Base-by-base conservation (phyloP, 1,140 invertebrate genomes). In the Apocrypta bakeri region DNA sequence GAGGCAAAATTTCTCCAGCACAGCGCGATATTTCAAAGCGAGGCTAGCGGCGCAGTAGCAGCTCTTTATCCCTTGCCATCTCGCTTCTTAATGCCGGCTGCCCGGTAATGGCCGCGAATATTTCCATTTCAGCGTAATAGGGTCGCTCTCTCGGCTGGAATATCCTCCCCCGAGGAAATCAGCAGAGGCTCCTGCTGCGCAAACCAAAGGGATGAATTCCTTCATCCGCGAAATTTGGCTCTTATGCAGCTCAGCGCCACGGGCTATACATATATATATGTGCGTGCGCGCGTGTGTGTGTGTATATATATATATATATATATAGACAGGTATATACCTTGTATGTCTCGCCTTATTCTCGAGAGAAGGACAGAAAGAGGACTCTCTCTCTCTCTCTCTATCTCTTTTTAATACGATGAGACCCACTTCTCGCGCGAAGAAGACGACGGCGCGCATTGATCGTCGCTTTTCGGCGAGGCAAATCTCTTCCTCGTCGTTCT, bases 151-250 rank as follows among this genome's bases (percentile, higher is more conserved):
- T 56, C 48, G 40, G 40, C 48, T 21, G 48, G 82, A 79, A 83
- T 83, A 83, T 83, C 82, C 82, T 83, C 82, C 82, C 76, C 82
- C 31, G 82, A 83, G 82, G 82, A 83, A 83, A 83, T 83, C 82
- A 79, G 72, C 82, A 1, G n/a, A 24, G 73, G n/a, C 24, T 73
- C 48, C 48, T 21, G 63, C n/a, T n/a, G n/a, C n/a, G n/a, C 25
- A 40, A 79, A 56, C 75, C 81, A 79, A 79, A 79, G 68, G 75
- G 56, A 64, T 74, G 56, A 80, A 83, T 75, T 73, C 61, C 71
- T 68, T 83, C 82, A 79, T 79, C 77, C 76, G 71, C 77, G 69
- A 79, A 83, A 83, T 83, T 83, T 31, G 74, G 68, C 81, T 78
- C 66, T 76, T 72, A 81, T 72, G 63, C 27, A 75, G 72, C 14